Base-by-base conservation (phyloP, 2,888 invertebrate species). In the Acrobasis repandana region DNA sequence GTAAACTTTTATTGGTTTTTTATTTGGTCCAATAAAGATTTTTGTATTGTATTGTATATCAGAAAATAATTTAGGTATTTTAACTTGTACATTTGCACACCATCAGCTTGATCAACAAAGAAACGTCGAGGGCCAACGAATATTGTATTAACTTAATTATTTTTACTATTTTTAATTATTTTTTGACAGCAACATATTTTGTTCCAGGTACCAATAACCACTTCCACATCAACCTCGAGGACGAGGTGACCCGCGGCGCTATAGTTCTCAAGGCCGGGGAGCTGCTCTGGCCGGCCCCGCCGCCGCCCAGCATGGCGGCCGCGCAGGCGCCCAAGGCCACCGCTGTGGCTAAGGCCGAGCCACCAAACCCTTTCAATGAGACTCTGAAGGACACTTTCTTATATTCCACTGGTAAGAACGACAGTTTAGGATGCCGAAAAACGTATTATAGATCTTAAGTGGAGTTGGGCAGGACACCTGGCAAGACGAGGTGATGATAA, bases 171-270 rank as follows among this genome's bases (percentile, higher is more conserved):
- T 38, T 2, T n/a, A n/a, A 18, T n/a, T 50, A 46, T 48, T 10
- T 52, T 48, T 10, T 49, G 16, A 16, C 11, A 52, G 10, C 15
- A 16, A 51, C 8, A 8, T 2, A 2, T 9, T 16, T 52, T 9
- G 0, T 33, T 16, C 5, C 58, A 95, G 96, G 96, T 38, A 94
- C 94, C 63, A 94, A 97, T 67, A 95, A 97, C 70, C 95, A 96
- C 79, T 97, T 95, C 86, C 83, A 95, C 82, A 94, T 97, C 62
- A 95, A 97, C 84, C 83, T 97, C 63, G 94, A 95, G 68, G 97
- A 98, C 85, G 97, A 98, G 82, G 97, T 98, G 57, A 95, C 97
- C 0, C 93, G 97, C 20, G 97, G 97, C 0, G 95, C 96, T 56
- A 95, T 97, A 66, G 93, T 98, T 50, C 89, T 97, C 49, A 93